phyloP scores from a whole-genome alignment of 2,888 invertebrate species.

The Sarcophaga variegata region DNA sequence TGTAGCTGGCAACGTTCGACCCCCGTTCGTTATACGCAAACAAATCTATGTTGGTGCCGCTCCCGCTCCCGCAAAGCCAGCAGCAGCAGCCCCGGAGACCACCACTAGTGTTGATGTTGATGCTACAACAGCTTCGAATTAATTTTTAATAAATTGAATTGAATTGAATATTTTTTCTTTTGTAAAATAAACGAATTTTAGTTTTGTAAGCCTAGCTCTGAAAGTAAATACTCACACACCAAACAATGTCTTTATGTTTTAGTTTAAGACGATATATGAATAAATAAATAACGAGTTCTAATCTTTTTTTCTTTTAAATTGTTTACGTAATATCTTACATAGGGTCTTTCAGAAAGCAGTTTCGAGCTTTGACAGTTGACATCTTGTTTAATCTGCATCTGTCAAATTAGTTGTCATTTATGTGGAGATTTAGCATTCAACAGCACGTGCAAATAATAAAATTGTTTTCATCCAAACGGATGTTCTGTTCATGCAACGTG shows the following conservation, averaged over 20 bases:
- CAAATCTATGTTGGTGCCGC: constrained; percentile 53
- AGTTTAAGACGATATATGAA: background rate
- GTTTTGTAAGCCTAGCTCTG: constrained; percentile 19
- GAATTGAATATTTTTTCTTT: background rate
- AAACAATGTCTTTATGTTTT: constrained; percentile 18
- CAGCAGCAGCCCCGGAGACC: constrained; percentile 40
- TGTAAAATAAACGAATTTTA: constrained; percentile 24
- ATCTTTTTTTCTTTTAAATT: background rate
- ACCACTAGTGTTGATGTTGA: constrained; percentile 46
- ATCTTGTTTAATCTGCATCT: no score
- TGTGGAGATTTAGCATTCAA: no score
- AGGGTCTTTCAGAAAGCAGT: background rate
- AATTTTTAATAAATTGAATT: constrained; percentile 26
- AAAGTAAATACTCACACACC: background rate
- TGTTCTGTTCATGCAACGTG: no score
- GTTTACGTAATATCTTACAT: background rate
- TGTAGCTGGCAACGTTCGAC: constrained; percentile 21
- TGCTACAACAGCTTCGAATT: constrained; percentile 40
- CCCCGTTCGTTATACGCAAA: constrained; percentile 53
- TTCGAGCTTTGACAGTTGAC: no score
- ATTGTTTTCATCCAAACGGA: no score
- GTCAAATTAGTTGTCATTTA: no score
- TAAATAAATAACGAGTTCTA: constrained; percentile 1
- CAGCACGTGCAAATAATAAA: no score
- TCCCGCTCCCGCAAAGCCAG: constrained; percentile 22